Evolutionary conservation across 1,140 invertebrate species (phyloP), one percentile per base, ranked within the genome.

Genomic region (Neodiprion virginianus): DNA sequence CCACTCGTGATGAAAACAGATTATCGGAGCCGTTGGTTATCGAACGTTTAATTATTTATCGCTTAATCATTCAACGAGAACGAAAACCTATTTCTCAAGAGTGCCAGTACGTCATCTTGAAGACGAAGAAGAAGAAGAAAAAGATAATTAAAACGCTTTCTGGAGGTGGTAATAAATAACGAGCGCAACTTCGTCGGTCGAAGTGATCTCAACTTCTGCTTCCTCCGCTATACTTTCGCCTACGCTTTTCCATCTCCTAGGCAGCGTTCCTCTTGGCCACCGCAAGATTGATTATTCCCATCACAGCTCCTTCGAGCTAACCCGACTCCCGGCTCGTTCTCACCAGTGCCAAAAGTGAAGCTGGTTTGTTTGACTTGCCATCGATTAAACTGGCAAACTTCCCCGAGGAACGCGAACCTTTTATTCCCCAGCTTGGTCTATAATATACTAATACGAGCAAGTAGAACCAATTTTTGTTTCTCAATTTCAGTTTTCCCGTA

Each of bases 221-320:
- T 61, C 53, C 53, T 14, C 53, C 5, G 28, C n/a, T 61, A 12
- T 12, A 61, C 53, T 61, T 61, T 17, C n/a, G n/a, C 53, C 53
- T 61, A 4, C 11, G 53, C 11, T 61, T 14, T 61, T 61, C 53
- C 3, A 61, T 4, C 28, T 40, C 0, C 28, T 40, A 40, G 28
- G 28, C 28, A 40, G 1, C 28, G 28, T 40, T 40, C 28, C 28
- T 40, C 28, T 2, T 40, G 28, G 28, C 53, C n/a, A 17, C 53
- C 53, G 53, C 4, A 61, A 61, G 53, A 61, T 61, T 61, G 53
- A 61, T 61, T 61, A 61, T 61, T 61, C 53, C 53, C 53, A 61
- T 61, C 53, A 61, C 53, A 61, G 53, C 53, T 61, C 53, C n/a
- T 61, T 17, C 53, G n/a, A 17, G 11, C 53, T 61, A 61, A 12